These are phyloP conservation scores for Reticulitermes speratus DNA, from an alignment of 1,140 invertebrate genomes.

Conservation along the genomic window DNA sequence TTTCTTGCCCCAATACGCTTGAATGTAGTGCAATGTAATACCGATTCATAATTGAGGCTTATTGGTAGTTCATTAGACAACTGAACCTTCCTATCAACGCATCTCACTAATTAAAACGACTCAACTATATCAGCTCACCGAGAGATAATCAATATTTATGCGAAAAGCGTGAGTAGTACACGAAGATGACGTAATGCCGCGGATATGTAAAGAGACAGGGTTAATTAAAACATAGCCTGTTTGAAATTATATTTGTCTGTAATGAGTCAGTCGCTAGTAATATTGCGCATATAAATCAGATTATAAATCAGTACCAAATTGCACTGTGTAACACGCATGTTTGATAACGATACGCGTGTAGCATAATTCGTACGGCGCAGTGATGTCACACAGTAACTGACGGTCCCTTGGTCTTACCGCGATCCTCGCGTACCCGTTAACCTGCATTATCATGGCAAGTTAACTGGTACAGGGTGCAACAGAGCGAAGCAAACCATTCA, in stretches of 20 bases:
- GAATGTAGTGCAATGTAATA: neutral
- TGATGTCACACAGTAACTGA: neutral
- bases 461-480: too few species aligned
- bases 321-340: neutral
- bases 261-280: neutral
- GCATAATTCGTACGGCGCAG: neutral
- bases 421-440: too few species aligned
- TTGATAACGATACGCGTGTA: neutral
- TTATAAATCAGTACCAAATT: conserved; percentile 25
- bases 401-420: too few species aligned
- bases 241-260: conserved; percentile 19
- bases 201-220: neutral
- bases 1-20: neutral
- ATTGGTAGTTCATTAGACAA: conserved; percentile 26
- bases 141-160: neutral
- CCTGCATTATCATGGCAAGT: too few species aligned
- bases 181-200: neutral
- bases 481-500: too few species aligned
- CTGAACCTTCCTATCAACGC: neutral
- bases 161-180: neutral
- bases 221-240: conserved; percentile 23
- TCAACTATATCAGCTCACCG: neutral
- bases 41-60: neutral
- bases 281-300: conserved; percentile 17
- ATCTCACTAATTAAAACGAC: conserved; percentile 18